These are phyloP conservation scores for Pangasianodon hypophthalmus DNA, from an alignment of 2,113 vertebrate species.

Conservation along the genomic window DNA sequence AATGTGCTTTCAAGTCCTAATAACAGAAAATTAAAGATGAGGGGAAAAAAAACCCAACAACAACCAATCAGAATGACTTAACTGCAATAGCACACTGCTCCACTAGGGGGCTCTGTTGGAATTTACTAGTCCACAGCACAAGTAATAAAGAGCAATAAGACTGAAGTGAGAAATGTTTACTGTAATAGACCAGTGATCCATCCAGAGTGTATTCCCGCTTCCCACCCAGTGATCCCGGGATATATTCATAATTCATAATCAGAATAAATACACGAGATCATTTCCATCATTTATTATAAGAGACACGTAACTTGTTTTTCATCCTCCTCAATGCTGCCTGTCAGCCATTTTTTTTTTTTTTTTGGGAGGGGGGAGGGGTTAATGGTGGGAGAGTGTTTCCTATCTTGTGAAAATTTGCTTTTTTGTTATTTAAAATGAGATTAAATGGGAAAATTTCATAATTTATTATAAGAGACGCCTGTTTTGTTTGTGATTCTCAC, in stretches of 20 bases:
- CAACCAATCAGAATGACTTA: background rate
- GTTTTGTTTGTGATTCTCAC: background rate
- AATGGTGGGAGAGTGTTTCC: too few species aligned
- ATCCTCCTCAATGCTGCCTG: background rate
- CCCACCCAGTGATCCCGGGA: background rate
- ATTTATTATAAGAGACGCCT: too few species aligned
- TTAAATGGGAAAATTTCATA: background rate
- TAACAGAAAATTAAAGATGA: background rate
- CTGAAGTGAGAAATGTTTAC: too few species aligned
- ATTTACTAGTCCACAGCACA: background rate
- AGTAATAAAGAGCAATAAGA: background rate
- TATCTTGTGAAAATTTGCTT: too few species aligned
- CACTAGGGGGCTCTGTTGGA: slow-evolving; percentile 24
- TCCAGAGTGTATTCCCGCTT: background rate
- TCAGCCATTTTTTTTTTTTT: background rate
- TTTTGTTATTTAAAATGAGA: background rate
- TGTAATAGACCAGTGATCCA: background rate
- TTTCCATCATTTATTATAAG: background rate
- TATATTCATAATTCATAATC: background rate
- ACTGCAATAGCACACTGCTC: background rate
- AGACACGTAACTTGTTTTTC: background rate
- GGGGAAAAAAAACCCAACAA: background rate
- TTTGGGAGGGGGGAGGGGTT: too few species aligned
- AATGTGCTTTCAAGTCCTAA: background rate
- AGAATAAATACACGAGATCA: background rate